phyloP scores from a whole-genome alignment of 1,140 invertebrate genomes.

The Polypedilum vanderplanki region DNA sequence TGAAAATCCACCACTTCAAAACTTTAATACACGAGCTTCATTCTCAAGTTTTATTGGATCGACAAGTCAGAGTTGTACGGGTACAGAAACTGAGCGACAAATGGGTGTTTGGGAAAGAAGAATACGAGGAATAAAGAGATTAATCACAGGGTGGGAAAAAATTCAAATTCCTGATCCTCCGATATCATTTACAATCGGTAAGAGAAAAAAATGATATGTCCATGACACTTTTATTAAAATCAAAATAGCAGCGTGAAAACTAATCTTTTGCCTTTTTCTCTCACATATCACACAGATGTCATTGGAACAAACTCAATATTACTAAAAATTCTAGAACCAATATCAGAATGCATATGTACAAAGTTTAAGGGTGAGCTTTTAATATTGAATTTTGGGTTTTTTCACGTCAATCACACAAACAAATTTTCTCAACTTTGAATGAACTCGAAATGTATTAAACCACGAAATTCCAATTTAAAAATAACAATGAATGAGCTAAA shows the following conservation, averaged over 20 bases:
- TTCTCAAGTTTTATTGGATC: not conserved
- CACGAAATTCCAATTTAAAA: too few relatives aligned
- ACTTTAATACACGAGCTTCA: constrained; percentile 40
- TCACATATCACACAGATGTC: constrained; percentile 53
- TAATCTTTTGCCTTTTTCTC: not conserved
- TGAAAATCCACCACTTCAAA: constrained; percentile 42
- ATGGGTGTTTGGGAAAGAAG: constrained; percentile 80
- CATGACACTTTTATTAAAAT: too few relatives aligned
- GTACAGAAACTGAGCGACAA: constrained; percentile 68
- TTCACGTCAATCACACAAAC: not conserved
- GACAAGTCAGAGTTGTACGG: not conserved
- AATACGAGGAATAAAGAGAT: constrained; percentile 63
- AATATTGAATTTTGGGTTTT: not conserved
- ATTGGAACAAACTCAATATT: constrained; percentile 69
- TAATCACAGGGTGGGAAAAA: constrained; percentile 55
- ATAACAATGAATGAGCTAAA: not conserved
- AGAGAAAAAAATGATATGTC: not conserved
- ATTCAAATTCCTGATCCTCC: constrained; percentile 69
- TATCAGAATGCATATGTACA: constrained; percentile 65
- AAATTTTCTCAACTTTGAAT: not conserved
- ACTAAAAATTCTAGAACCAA: constrained; percentile 51
- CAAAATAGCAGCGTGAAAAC: too few relatives aligned
- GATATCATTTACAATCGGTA: constrained; percentile 57
- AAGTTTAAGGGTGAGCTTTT: constrained; percentile 73
- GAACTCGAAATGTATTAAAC: too few relatives aligned